Percentiles rank a stretch among this genome's conserved stretches.
These are phyloP conservation scores for Tachuris rubrigastra DNA, from an alignment of 2,113 vertebrate genomes.

Conservation along the genomic window DNA sequence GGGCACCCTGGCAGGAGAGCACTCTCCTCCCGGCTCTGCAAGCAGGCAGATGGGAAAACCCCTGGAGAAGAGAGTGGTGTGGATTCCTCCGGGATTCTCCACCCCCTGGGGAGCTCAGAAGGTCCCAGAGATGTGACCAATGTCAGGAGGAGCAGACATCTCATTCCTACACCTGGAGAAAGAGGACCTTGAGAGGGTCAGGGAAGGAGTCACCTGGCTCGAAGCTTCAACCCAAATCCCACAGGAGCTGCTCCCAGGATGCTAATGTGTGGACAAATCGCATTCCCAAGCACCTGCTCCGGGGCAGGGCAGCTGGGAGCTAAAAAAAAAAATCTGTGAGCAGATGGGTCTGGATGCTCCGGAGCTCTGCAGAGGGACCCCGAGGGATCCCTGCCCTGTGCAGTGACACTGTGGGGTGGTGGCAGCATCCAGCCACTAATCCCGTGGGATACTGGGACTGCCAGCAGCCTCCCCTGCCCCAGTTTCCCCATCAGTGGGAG, in stretches of 20 bases:
- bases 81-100: background rate
- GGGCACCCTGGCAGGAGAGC: background rate
- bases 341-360: background rate
- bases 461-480: background rate
- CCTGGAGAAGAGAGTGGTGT: rapidly evolving
- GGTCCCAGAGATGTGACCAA: no score
- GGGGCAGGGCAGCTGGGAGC: background rate
- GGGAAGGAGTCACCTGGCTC: background rate
- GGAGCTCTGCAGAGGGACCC: background rate
- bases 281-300: slow-evolving; percentile 19
- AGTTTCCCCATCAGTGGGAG: no score
- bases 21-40: rapidly evolving
- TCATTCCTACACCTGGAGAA: background rate
- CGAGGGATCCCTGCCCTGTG: no score
- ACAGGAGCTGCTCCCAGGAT: background rate
- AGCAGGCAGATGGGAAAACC: background rate
- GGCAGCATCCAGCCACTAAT: no score
- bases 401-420: background rate
- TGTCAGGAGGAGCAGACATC: background rate
- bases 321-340: slow-evolving; percentile 5
- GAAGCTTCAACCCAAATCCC: background rate
- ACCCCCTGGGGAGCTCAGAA: background rate
- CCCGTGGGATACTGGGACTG: background rate
- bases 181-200: background rate
- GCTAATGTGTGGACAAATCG: background rate